Percentiles rank a stretch among this genome's conserved stretches.
Conservation (phyloP, 2,888 invertebrate species). For the Frankliniella fusca region DNA sequence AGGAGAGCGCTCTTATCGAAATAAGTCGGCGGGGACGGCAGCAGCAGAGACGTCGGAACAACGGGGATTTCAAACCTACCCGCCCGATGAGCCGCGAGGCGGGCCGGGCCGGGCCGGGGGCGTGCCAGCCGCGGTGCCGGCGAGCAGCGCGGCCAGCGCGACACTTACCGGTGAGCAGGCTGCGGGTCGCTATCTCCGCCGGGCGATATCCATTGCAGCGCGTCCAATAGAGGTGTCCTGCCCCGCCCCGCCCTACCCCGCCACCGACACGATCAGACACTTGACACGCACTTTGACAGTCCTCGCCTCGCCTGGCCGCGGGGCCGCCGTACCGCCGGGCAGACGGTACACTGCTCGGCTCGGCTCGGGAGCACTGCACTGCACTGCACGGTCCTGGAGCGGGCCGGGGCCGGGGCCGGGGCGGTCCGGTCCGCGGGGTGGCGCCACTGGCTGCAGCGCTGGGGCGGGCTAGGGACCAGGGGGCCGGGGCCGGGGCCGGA, state of each 20-base stretch:
- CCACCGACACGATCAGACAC: not conserved
- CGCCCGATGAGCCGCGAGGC: too few relatives aligned
- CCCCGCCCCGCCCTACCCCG: not conserved
- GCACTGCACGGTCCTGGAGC: not conserved
- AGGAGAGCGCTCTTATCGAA: too few relatives aligned
- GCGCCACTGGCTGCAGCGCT: too few relatives aligned
- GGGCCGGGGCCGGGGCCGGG: too few relatives aligned
- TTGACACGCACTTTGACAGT: not conserved
- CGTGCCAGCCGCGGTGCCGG: not conserved
- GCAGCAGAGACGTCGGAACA: too few relatives aligned
- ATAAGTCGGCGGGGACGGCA: too few relatives aligned
- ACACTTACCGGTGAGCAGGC: not conserved
- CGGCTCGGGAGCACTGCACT: too few relatives aligned
- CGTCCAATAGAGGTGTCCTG: not conserved
- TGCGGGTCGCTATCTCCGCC: not conserved
- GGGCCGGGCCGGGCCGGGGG: not conserved
- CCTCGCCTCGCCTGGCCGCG: not conserved
- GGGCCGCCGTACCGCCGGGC: too few relatives aligned
- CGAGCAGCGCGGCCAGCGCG: not conserved
- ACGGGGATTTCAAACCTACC: too few relatives aligned
- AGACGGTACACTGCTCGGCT: not conserved
- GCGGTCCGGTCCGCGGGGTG: too few relatives aligned
- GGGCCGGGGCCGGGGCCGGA: too few relatives aligned
- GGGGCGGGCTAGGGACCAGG: too few relatives aligned
- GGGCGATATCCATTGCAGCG: not conserved